Base-by-base conservation (phyloP, 2,113 vertebrate genomes). In the Parus major region DNA sequence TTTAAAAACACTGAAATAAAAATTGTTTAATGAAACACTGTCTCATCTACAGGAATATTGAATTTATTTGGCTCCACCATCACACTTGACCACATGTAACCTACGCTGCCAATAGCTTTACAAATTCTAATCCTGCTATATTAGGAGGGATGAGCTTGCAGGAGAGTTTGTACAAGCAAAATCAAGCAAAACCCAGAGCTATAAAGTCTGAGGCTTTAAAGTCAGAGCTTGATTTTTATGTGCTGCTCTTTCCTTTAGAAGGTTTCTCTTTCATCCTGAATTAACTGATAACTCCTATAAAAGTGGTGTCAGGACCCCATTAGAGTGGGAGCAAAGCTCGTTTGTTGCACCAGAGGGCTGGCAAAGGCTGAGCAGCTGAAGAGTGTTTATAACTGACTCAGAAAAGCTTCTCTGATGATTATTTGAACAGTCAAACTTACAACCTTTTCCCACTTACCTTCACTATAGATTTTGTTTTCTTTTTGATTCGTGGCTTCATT, bases 381-480 rank as follows among this genome's bases (percentile, higher is more conserved):
- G 31, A 46, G 31, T 27, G 22, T 88, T 91, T 61, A 25, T 23
- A 65, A 59, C 55, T 50, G 57, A 47, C 39, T 77, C 52, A n/a
- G n/a, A 68, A 85, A 69, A 4, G 4, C 21, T 56, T 80, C 77
- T 82, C 42, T 69, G 64, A 33, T 68, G 56, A 71, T 35, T 71
- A 83, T 63, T 94, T 84, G 5, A 47, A 60, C 20, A 92, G 59
- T 8, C 66, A 50, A 33, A 84, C 52, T 73, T 35, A 47, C 65
- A 72, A 11, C 36, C 55, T 55, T 61, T 52, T 35, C 25, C 39
- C 16, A 78, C 94, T 97, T 97, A 99, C 99, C 98, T 99, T 99
- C 92, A 99, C 98, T 92, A 99, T 99, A 83, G 99, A 99, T 96
- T 99, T 99, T 75, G 99, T 99, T 99, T 99, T 99, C 99, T 99